Conservation (phyloP, 53 echinoderm and acorn worm genomes). For the Arbacia lixula region DNA sequence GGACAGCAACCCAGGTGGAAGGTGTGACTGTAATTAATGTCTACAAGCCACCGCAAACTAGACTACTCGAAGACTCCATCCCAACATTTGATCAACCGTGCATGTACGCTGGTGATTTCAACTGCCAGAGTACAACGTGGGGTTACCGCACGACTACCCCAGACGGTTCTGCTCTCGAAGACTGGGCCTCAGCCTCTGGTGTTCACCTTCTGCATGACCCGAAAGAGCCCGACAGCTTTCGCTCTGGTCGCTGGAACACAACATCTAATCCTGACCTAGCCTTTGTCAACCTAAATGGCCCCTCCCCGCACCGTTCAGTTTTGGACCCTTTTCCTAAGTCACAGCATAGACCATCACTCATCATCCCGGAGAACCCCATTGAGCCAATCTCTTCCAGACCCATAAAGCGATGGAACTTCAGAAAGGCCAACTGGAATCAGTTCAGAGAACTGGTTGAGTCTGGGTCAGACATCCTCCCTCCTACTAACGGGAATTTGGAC, state of each 20-base stretch:
- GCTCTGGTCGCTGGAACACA: conserved; percentile 58
- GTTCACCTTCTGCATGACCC: conserved; percentile 39
- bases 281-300: conserved; percentile 44
- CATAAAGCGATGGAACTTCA: conserved; percentile 62
- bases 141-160: conserved; percentile 34
- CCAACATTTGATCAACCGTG: conserved; percentile 47
- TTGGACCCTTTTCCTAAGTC: conserved; percentile 47
- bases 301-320: conserved; percentile 31
- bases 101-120: conserved; percentile 46
- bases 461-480: conserved; percentile 37
- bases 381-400: conserved; percentile 31
- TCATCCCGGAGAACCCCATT: conserved; percentile 47
- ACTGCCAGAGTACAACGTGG: conserved; percentile 45
- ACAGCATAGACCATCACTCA: conserved; percentile 51
- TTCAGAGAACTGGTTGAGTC: conserved; percentile 47
- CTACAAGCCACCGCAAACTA: conserved; percentile 51
- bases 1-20: conserved; percentile 47
- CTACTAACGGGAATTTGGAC: conserved; percentile 38
- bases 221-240: conserved; percentile 50
- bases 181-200: conserved; percentile 55
- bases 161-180: conserved; percentile 51
- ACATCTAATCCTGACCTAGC: conserved; percentile 52
- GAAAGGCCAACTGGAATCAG: conserved; percentile 54
- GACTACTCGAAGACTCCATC: conserved; percentile 48
- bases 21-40: conserved; percentile 55